Evolutionary conservation across 2,797 vertebrate species (phyloP), one percentile per base, ranked within the genome.

Genomic region (Pseudochromis fuscus): DNA sequence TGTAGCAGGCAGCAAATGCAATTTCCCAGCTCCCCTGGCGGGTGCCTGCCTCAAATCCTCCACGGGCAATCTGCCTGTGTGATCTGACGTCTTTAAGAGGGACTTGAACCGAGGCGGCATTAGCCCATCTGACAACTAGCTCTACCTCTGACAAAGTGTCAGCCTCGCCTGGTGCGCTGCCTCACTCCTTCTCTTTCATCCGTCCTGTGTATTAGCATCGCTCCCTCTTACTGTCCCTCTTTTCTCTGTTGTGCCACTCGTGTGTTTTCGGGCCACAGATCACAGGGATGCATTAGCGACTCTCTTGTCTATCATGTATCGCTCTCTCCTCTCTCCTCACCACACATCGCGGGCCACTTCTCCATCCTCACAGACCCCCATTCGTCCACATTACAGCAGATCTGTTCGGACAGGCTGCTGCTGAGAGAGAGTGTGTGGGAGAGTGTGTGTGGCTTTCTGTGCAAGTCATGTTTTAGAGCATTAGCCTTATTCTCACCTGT

Each of bases 71-170:
- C 91, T 87, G 77, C 79, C 76, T 86, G 87, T 90, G 88, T 92
- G 88, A 92, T 93, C 91, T 93, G 92, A 92, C 83, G 81, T 90
- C 88, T 91, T 89, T 89, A 92, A 92, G 90, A 91, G 88, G 85
- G 91, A 90, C 90, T 90, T 87, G 88, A 91, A 90, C 86, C 51
- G 67, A 60, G 57, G 76, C 69, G 38, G 89, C 82, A 87, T 92
- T 89, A 90, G 83, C 83, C 88, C 84, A 73, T 88, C 88, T 90
- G 89, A 91, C 89, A 89, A 90, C 71, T 75, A 57, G 81, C 80
- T 77, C 60, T 81, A 53, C 75, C 84, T 75, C 74, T 88, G 86
- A 85, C 75, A 81, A 70, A 84, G 81, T 73, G 72, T 84, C 88
- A 66, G 64, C 81, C 70, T 67, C 28, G 16, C 73, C 76, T 60